A percentile compares a stretch with the other conserved stretches of the same genome.
Evolutionary conservation across 2,797 vertebrate genomes (phyloP).

Genomic region (Parambassis ranga): DNA sequence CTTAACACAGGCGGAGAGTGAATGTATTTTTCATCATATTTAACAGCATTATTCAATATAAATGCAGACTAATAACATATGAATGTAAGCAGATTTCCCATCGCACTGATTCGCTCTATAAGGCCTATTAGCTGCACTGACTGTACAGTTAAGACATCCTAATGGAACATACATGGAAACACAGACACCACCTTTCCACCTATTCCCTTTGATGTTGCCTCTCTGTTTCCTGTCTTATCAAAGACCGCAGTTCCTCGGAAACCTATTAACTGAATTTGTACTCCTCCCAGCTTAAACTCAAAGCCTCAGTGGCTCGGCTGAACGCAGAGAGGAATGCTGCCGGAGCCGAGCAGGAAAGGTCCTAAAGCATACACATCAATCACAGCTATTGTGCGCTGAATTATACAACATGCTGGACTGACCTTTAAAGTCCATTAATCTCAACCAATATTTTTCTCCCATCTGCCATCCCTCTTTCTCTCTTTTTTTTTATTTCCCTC

Average conservation of each 20-base stretch:
- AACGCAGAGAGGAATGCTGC: constrained; percentile 47
- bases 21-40: neutral
- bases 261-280: constrained; percentile 64
- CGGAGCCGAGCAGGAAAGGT: constrained; percentile 55
- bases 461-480: constrained; percentile 59
- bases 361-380: constrained; percentile 76
- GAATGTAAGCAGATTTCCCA: neutral
- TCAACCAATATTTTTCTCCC: constrained; percentile 76
- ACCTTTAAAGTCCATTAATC: constrained; percentile 83
- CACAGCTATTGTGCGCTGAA: constrained; percentile 79
- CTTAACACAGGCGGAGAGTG: neutral
- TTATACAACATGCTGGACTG: constrained; percentile 80
- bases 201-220: constrained; percentile 50
- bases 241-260: constrained; percentile 61
- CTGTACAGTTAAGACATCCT: constrained; percentile 31
- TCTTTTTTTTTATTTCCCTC: constrained; percentile 12
- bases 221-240: constrained; percentile 58
- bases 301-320: constrained; percentile 55
- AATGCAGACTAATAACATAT: neutral
- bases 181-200: constrained; percentile 33
- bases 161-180: constrained; percentile 27
- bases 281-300: constrained; percentile 64
- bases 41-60: neutral
- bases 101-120: constrained; percentile 8
- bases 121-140: neutral